These are phyloP conservation scores for Neomonachus schauinslandi DNA, from an alignment of 2,113 vertebrate genomes.

Conservation along the genomic window DNA sequence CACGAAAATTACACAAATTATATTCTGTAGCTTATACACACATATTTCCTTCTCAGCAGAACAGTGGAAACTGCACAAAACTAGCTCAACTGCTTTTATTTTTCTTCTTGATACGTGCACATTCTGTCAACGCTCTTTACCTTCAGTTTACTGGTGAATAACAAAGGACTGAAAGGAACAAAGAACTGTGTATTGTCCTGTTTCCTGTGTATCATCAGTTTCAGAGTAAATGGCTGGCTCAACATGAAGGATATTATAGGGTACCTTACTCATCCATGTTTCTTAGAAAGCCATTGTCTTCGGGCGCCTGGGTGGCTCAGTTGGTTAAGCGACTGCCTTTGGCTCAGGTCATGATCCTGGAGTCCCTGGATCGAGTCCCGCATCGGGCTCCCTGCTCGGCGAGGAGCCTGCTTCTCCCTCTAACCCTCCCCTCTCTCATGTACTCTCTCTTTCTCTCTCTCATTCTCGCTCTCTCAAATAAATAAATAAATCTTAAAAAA, in stretches of 20 bases:
- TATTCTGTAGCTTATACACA: background rate
- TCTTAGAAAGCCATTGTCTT: background rate
- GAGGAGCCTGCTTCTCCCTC: too few relatives aligned
- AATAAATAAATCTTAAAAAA: too few relatives aligned
- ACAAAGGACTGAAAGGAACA: background rate
- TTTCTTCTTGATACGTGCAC: background rate
- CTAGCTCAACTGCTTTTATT: background rate
- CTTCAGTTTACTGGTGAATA: background rate
- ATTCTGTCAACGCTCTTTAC: background rate
- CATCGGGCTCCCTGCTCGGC: too few relatives aligned
- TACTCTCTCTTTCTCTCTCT: too few relatives aligned
- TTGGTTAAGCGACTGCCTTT: too few relatives aligned
- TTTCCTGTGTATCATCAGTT: background rate
- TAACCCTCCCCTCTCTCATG: too few relatives aligned
- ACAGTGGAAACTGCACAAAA: background rate
- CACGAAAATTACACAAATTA: background rate
- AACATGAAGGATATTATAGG: background rate
- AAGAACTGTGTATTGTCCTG: background rate
- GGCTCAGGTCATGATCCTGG: too few relatives aligned
- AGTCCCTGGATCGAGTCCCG: too few relatives aligned
- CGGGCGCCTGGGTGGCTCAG: background rate
- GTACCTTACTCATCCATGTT: background rate
- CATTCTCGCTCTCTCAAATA: too few relatives aligned
- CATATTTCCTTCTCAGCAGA: background rate
- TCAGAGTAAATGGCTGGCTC: background rate